Base-by-base conservation (phyloP, 2,888 invertebrate genomes). In the Embidobia sp. region DNA sequence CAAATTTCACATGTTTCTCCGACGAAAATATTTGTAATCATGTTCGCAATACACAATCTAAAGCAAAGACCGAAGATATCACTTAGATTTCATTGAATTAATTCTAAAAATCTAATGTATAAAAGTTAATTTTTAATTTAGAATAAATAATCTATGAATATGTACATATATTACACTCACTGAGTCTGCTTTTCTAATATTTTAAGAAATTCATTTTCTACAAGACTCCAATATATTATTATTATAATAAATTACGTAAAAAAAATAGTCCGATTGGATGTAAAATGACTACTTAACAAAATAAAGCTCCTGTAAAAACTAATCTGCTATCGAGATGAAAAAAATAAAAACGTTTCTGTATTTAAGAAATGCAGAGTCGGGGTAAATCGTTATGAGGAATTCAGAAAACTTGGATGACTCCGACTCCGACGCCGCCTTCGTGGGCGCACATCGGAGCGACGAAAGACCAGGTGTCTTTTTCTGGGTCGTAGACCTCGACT, bases 371-470 rank as follows among this genome's bases (percentile, higher is more conserved):
- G 33, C 27, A 33, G n/a, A 26, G 10, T 33, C n/a, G n/a, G n/a
- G n/a, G n/a, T n/a, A n/a, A n/a, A n/a, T n/a, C n/a, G n/a, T n/a
- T n/a, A n/a, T n/a, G n/a, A n/a, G n/a, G n/a, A 35, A 42, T 51
- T 81, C 81, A 83, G 75, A 82, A 82, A 44, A 91, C 90, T 63
- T 94, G 94, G 80, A 96, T 93, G 3, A 96, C 96, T 0, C 96
- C 96, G 16, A 96, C 94, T n/a, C 96, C 96, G 0, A 97, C 96
- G 0, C 96, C 96, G 0, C 96, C 97, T 87, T 96, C 96, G 86
- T 97, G 97, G 1, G 95, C 95, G 81, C 94, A 93, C 96, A 96
- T 96, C 0, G 94, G 91, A 1, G 94, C 92, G 10, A 93, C 94
- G 86, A 94, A 94, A 1, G 91, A 92, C 96, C 96, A 96, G 16